Base-by-base conservation (phyloP, 2,113 vertebrate species). In the Syrrhaptes paradoxus region DNA sequence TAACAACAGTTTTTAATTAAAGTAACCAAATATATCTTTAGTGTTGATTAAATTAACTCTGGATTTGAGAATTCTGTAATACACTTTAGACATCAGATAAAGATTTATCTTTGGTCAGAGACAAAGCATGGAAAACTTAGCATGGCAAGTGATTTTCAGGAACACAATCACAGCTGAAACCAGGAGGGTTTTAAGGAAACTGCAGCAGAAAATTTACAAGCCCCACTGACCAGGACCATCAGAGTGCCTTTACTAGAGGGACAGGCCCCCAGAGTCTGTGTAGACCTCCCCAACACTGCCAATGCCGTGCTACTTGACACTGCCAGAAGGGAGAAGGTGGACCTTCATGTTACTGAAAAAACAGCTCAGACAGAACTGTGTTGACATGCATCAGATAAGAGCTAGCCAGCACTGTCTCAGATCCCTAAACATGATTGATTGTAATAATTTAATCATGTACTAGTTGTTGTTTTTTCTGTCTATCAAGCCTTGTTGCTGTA, bases 1-100 rank as follows among this genome's bases (percentile, higher is more conserved):
- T 67, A 57, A 74, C 38, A 70, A 68, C 38, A 75, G 13, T n/a
- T 95, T 92, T 95, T 77, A 92, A 97, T 97, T 96, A 96, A 96
- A 79, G 52, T 45, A 93, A 38, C 66, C 36, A 86, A 94, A 84
- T 72, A 43, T 93, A 86, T 62, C 82, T 96, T 92, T 95, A 97
- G 96, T 96, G 90, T 90, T 96, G 62, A 90, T 89, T 79, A 90
- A 89, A 89, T 77, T 18, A 95, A 77, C 51, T 84, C 25, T 71
- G 89, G 74, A 95, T 79, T 38, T 91, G 67, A 95, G 66, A 57
- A 34, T 55, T 71, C 58, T 74, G 62, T 89, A 89, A 58, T 68
- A 65, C 48, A 61, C 46, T 93, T 86, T 71, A 67, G 43, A 36
- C 17, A 62, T 54, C 57, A 86, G 78, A 90, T 73, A 73, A 75